These are phyloP conservation scores for Drosophila jambulina DNA, from an alignment of 1,140 invertebrate genomes.

Conservation along the genomic window DNA sequence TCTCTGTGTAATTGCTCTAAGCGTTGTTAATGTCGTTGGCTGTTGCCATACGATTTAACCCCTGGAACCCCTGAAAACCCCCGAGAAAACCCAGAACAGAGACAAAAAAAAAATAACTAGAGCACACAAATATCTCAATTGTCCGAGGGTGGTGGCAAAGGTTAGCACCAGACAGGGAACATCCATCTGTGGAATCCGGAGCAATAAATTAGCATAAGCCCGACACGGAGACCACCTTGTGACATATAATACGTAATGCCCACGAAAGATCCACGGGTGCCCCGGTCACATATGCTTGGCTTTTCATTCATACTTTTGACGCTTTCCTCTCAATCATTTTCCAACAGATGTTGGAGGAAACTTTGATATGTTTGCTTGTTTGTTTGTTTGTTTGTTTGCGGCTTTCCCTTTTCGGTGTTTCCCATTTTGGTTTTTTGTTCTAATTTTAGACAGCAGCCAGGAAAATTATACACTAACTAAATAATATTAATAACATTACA, in stretches of 20 bases:
- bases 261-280: slow-evolving; percentile 24
- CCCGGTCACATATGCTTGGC: slow-evolving; percentile 56
- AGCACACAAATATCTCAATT: slow-evolving; percentile 50
- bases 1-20: slow-evolving; percentile 66
- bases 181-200: slow-evolving; percentile 3
- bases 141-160: slow-evolving; percentile 39
- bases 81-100: neutral
- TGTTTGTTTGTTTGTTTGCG: slow-evolving; percentile 26
- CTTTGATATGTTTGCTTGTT: slow-evolving; percentile 43
- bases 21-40: slow-evolving; percentile 66
- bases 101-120: slow-evolving; percentile 21
- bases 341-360: slow-evolving; percentile 48
- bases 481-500: neutral
- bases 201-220: slow-evolving; percentile 51
- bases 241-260: slow-evolving; percentile 20
- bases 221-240: slow-evolving; percentile 43
- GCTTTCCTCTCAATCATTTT: slow-evolving; percentile 31
- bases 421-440: slow-evolving; percentile 3
- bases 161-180: slow-evolving; percentile 20
- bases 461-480: neutral
- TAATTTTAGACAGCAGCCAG: slow-evolving; percentile 3
- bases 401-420: neutral
- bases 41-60: slow-evolving; percentile 50
- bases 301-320: slow-evolving; percentile 18
- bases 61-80: neutral